Percentiles rank a stretch among this genome's conserved stretches.
Evolutionary conservation across 2,113 vertebrate genomes (phyloP).

Genomic region (Notiomystis cincta): DNA sequence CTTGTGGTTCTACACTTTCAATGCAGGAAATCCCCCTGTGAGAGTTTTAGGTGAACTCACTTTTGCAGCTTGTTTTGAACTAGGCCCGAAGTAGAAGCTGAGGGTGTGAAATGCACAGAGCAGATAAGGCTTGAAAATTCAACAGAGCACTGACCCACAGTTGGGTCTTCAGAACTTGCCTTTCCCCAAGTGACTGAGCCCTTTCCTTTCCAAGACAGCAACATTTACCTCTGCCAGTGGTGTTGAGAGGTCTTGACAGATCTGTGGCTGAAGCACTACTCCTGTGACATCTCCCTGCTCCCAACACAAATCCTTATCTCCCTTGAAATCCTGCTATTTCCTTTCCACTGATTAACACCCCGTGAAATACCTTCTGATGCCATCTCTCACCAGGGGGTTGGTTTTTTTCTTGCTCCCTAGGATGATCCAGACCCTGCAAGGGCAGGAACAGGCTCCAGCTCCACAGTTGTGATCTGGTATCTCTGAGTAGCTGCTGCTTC

Average conservation of each 20-base stretch:
- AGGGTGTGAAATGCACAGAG: not conserved
- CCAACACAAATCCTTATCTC: not conserved
- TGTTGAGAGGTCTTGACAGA: not conserved
- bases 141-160: not conserved
- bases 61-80: not conserved
- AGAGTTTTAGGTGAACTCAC: conserved; percentile 21
- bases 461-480: not conserved
- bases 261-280: not conserved
- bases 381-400: not conserved
- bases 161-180: not conserved
- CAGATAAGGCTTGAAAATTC: not conserved
- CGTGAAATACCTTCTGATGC: not conserved
- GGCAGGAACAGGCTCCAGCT: not conserved
- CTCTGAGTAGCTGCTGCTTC: not conserved
- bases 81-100: not conserved
- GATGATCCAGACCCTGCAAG: not conserved
- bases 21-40: not conserved
- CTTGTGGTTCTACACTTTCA: not conserved
- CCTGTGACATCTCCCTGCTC: not conserved
- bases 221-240: not conserved
- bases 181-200: not conserved
- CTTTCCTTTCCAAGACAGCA: not conserved
- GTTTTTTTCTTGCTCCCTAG: not conserved
- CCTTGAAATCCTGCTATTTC: not conserved
- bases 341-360: not conserved